A percentile compares a stretch with the other conserved stretches of the same genome.
Conservation (phyloP, 2,797 vertebrate genomes). For the Notamacropus eugenii region DNA sequence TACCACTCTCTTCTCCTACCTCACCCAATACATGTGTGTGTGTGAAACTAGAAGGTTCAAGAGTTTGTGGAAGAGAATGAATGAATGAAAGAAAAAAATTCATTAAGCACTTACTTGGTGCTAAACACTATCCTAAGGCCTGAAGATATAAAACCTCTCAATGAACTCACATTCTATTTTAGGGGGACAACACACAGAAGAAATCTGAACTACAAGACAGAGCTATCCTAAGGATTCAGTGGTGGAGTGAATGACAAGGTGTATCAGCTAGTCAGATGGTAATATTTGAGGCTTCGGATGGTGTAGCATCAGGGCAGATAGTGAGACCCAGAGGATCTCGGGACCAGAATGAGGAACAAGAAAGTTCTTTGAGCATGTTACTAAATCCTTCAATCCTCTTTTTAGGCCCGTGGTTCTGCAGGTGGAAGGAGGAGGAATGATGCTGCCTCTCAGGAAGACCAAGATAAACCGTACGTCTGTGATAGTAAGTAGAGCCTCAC, state of each 20-base stretch:
- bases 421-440: conserved; percentile 93
- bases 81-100: background rate
- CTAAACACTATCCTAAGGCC: background rate
- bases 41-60: background rate
- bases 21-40: background rate
- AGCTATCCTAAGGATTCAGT: background rate
- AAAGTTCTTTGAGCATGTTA: background rate
- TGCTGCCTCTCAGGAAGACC: conserved; percentile 91
- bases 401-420: conserved; percentile 94
- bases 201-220: background rate
- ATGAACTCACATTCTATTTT: background rate
- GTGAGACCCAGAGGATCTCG: background rate
- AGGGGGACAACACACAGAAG: background rate
- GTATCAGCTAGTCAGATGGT: background rate
- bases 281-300: background rate
- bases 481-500: conserved; percentile 92
- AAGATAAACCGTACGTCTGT: conserved; percentile 98
- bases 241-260: background rate
- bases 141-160: background rate
- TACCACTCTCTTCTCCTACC: background rate
- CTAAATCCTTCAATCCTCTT: conserved; percentile 69
- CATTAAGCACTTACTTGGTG: background rate
- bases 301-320: background rate
- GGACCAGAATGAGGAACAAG: background rate
- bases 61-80: background rate